A percentile compares a stretch with the other conserved stretches of the same genome.
Evolutionary conservation across 2,797 vertebrate genomes (phyloP).

Genomic region (Notamacropus eugenii): DNA sequence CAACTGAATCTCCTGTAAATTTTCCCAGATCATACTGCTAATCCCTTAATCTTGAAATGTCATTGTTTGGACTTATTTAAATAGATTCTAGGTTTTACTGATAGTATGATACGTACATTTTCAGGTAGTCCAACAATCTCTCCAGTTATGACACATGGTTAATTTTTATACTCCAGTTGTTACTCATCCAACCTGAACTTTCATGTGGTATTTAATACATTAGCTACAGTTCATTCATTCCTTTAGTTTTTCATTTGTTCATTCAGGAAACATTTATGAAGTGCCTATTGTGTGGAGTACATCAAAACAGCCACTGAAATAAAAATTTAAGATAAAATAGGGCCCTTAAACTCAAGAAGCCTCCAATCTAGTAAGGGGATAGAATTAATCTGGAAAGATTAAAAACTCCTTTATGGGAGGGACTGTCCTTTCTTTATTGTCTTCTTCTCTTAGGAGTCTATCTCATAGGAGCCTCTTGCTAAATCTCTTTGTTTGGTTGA

Average conservation of each 20-base stretch:
- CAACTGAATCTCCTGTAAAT: not conserved
- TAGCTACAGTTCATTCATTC: not conserved
- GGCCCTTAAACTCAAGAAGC: not conserved
- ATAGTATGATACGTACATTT: conserved; percentile 3
- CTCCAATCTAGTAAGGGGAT: not conserved
- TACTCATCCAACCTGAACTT: conserved; percentile 12
- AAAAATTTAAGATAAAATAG: not conserved
- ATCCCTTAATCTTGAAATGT: conserved; percentile 28
- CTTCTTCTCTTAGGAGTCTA: no score
- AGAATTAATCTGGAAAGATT: no score
- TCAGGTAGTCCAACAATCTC: not conserved
- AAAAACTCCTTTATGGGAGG: no score
- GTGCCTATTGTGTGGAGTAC: not conserved
- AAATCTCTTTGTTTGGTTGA: no score
- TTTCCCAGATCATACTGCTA: conserved; percentile 28
- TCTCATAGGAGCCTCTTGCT: no score
- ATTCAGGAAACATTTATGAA: not conserved
- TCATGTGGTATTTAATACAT: not conserved
- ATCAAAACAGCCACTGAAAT: not conserved
- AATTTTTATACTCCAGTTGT: not conserved
- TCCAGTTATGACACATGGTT: not conserved
- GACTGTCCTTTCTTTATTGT: no score
- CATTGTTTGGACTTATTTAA: conserved; percentile 21
- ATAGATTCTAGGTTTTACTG: not conserved
- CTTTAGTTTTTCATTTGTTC: conserved; percentile 1